A percentile compares a stretch with the other conserved stretches of the same genome.
Conservation (phyloP, 2,797 vertebrate genomes). For the Melanotaenia boesemani region DNA sequence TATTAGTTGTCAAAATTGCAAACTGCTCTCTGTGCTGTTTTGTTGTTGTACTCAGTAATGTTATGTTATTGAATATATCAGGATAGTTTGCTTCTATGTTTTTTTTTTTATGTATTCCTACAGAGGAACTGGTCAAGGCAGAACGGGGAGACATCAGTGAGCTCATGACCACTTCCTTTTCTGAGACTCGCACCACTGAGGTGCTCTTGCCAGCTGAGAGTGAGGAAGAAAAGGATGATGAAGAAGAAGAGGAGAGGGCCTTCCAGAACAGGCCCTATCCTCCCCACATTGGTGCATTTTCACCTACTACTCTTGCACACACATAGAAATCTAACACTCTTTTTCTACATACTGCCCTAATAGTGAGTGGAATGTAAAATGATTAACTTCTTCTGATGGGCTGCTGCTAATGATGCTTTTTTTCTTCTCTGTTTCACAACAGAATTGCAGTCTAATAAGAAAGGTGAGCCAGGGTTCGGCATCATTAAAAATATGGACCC, state of each 20-base stretch:
- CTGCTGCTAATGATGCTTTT: conserved; percentile 28
- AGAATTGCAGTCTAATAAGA: conserved; percentile 86
- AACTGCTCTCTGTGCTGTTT: not conserved
- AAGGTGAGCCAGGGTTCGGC: conserved; percentile 77
- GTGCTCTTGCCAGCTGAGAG: conserved; percentile 85
- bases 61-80: not conserved
- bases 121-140: conserved; percentile 83
- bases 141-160: conserved; percentile 85
- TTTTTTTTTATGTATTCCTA: conserved; percentile 9
- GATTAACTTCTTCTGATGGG: not conserved
- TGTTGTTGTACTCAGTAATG: not conserved
- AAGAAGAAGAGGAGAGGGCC: conserved; percentile 84
- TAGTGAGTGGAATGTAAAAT: not conserved
- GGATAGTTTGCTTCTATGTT: not conserved
- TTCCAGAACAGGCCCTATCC: conserved; percentile 86
- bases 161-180: conserved; percentile 87
- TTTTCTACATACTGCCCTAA: not conserved
- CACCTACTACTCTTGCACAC: not conserved
- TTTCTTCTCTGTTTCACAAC: conserved; percentile 9
- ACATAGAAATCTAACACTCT: not conserved
- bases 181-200: conserved; percentile 86
- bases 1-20: not conserved
- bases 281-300: conserved; percentile 77
- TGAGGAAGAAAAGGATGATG: conserved; percentile 85
- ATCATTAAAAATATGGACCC: conserved; percentile 1